phyloP scores from a whole-genome alignment of 1,140 invertebrate genomes.

The Holotrichia oblita region DNA sequence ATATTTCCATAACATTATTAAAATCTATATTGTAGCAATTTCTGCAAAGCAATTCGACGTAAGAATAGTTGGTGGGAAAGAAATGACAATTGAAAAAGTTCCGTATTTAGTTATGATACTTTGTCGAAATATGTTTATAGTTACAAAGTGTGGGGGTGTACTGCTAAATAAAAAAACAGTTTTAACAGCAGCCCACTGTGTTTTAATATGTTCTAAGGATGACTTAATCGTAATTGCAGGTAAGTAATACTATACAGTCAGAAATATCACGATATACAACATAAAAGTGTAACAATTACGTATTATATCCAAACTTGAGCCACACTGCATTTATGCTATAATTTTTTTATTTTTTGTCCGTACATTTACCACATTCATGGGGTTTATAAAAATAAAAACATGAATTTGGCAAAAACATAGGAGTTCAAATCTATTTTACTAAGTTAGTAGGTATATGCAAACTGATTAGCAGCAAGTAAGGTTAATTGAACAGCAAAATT shows the following conservation, averaged over 20 bases:
- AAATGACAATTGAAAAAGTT: slow-evolving; percentile 35
- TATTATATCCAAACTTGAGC: no score
- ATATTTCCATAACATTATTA: no score
- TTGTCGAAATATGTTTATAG: not conserved
- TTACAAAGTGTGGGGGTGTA: not conserved
- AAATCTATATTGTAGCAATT: not conserved
- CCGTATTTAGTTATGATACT: not conserved
- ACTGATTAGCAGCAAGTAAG: no score
- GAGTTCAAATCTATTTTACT: no score
- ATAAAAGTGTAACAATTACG: no score
- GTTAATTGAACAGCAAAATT: no score
- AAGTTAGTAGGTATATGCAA: no score
- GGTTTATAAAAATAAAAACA: no score
- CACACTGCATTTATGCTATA: no score
- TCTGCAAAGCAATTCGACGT: not conserved
- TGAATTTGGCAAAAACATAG: no score
- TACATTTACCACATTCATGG: no score
- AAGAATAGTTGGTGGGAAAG: slow-evolving; percentile 1
- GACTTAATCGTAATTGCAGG: slow-evolving; percentile 13
- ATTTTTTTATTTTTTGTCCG: no score
- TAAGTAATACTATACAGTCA: not conserved
- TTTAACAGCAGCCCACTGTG: slow-evolving; percentile 6
- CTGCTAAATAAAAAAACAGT: slow-evolving; percentile 5
- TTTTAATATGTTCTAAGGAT: not conserved
- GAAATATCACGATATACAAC: not conserved